phyloP scores from a whole-genome alignment of 1,140 invertebrate genomes.

The Andrena cerasifolii region DNA sequence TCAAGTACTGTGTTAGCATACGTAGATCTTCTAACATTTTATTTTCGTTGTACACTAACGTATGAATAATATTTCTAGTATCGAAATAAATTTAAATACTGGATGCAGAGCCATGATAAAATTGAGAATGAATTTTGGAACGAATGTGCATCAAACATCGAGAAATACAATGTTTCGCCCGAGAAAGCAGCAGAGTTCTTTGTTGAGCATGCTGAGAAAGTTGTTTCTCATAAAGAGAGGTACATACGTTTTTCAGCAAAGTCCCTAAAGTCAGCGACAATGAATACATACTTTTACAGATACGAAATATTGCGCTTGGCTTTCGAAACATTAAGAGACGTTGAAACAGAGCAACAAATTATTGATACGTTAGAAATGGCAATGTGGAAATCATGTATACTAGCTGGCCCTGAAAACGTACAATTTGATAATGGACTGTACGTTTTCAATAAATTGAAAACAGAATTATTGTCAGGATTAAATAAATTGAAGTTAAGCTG shows the following conservation, averaged over 20 bases:
- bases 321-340: constrained; percentile 71
- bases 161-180: constrained; percentile 82
- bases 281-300: constrained; percentile 49
- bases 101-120: constrained; percentile 70
- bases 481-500: constrained; percentile 68
- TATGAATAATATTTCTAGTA: constrained; percentile 61
- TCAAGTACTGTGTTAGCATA: constrained; percentile 63
- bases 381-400: constrained; percentile 79
- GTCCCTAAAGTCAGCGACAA: neutral
- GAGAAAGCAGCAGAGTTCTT: constrained; percentile 84
- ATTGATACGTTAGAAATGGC: constrained; percentile 76
- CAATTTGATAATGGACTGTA: constrained; percentile 61
- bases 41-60: constrained; percentile 1
- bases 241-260: constrained; percentile 32
- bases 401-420: constrained; percentile 74
- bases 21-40: neutral
- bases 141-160: constrained; percentile 83
- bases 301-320: constrained; percentile 76
- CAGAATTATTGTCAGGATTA: constrained; percentile 73
- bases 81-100: constrained; percentile 72
- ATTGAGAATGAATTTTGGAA: constrained; percentile 82
- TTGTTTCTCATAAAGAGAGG: constrained; percentile 75
- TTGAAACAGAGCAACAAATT: constrained; percentile 68
- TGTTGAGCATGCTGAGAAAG: constrained; percentile 80
- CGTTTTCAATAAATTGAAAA: constrained; percentile 75